Conservation (phyloP, 2,113 vertebrate genomes). For the Brachypodius melanocephalos region DNA sequence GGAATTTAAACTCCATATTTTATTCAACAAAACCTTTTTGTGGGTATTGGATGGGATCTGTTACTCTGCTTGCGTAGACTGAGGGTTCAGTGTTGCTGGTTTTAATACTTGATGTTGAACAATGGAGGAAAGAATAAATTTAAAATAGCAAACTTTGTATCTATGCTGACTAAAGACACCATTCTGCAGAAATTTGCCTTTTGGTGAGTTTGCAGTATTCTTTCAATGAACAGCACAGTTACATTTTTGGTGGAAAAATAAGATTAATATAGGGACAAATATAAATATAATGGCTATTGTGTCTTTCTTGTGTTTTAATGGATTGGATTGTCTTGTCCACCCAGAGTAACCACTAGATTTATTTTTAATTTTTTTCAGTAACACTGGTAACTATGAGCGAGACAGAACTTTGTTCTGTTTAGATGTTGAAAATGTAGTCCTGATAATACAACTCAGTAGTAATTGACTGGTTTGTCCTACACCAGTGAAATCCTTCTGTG, state of each 20-base stretch:
- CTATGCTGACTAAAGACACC: not conserved
- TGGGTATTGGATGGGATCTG: not conserved
- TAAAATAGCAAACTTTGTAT: not conserved
- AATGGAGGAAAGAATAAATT: not conserved
- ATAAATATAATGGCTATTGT: not conserved
- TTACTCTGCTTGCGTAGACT: not conserved
- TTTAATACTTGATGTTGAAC: not conserved
- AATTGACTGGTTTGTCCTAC: not conserved
- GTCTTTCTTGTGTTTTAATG: not conserved
- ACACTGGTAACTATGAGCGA: not conserved
- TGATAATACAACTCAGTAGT: not conserved
- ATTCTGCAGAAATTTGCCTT: constrained; percentile 13
- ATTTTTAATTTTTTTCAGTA: constrained; percentile 27
- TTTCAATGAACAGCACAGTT: not conserved
- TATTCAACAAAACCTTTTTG: not conserved
- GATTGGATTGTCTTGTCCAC: constrained; percentile 10
- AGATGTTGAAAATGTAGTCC: not conserved
- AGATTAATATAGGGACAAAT: constrained; percentile 11
- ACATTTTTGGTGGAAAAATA: not conserved
- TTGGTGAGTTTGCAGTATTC: constrained; percentile 15
- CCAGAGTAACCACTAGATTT: not conserved
- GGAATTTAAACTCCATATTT: not conserved
- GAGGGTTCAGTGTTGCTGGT: not conserved
- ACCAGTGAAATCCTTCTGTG: not conserved
- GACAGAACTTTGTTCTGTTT: not conserved